Conservation (phyloP, 92 coral and sea anemone genomes). For the Desmophyllum pertusum region DNA sequence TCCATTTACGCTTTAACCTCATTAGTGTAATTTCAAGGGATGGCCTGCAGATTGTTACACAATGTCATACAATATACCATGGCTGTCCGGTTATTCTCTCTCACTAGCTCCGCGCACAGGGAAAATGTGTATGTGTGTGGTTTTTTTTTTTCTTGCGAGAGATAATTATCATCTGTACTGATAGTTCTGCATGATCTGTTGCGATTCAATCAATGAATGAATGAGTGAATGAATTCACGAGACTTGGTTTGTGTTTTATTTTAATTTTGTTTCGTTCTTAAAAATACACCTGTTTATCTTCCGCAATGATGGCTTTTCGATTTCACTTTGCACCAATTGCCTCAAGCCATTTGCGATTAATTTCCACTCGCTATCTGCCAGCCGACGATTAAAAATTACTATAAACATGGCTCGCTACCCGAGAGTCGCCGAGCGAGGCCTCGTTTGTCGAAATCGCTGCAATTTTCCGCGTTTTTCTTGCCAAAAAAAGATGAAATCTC, state of each 20-base stretch:
- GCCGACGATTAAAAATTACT: slow-evolving; percentile 28
- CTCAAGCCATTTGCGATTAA: slow-evolving; percentile 42
- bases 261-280: slow-evolving; percentile 10
- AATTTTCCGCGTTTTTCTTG: not conserved
- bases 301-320: slow-evolving; percentile 43
- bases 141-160: not conserved
- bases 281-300: slow-evolving; percentile 44
- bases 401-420: not conserved
- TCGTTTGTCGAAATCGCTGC: not conserved
- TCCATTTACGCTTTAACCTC: slow-evolving; percentile 26
- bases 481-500: not conserved
- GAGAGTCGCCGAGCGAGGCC: not conserved
- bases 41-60: slow-evolving; percentile 4
- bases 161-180: not conserved
- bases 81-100: slow-evolving; percentile 4
- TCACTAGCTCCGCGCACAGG: not conserved
- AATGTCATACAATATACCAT: not conserved
- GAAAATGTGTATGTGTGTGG: not conserved
- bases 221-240: slow-evolving; percentile 27
- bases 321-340: slow-evolving; percentile 44
- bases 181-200: slow-evolving; percentile 14
- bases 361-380: slow-evolving; percentile 34
- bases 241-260: slow-evolving; percentile 15
- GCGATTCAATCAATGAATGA: slow-evolving; percentile 12
- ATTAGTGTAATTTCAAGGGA: slow-evolving; percentile 24